Evolutionary conservation across 1,140 invertebrate species (phyloP).

Genomic region (Drosophila funebris): DNA sequence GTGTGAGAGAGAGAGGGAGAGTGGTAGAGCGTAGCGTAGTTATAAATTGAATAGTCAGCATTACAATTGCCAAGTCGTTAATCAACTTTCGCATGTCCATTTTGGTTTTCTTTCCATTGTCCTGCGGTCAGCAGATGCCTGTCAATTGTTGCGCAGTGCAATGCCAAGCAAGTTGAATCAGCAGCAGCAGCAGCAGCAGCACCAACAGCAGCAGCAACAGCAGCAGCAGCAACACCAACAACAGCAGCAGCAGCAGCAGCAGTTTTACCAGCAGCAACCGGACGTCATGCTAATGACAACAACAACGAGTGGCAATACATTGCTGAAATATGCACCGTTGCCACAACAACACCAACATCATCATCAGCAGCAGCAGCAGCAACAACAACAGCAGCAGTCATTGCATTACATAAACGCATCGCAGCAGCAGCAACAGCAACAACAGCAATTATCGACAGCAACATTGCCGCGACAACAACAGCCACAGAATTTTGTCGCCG

Average conservation of each 20-base stretch:
- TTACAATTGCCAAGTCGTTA: slow-evolving; percentile 71
- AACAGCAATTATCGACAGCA: slow-evolving; percentile 66
- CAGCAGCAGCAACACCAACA: slow-evolving; percentile 48
- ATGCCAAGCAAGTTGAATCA: slow-evolving; percentile 72
- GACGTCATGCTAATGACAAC: slow-evolving; percentile 83
- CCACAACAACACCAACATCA: slow-evolving; percentile 57
- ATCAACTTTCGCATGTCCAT: slow-evolving; percentile 58
- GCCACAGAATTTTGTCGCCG: slow-evolving; percentile 70
- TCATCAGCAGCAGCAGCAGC: slow-evolving; percentile 34
- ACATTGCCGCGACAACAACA: slow-evolving; percentile 68
- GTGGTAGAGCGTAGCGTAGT: too few relatives aligned
- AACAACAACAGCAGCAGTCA: slow-evolving; percentile 44
- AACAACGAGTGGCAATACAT: slow-evolving; percentile 62
- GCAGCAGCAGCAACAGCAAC: slow-evolving; percentile 44
- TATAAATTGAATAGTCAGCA: slow-evolving; percentile 64
- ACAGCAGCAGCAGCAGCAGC: slow-evolving; percentile 48
- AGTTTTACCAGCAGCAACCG: slow-evolving; percentile 58
- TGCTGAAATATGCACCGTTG: slow-evolving; percentile 76
- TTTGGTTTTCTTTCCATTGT: slow-evolving; percentile 46
- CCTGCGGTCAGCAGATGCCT: slow-evolving; percentile 75
- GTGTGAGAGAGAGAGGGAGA: background rate
- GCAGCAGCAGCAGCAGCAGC: slow-evolving; percentile 61
- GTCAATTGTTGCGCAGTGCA: slow-evolving; percentile 72
- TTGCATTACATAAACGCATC: slow-evolving; percentile 45
- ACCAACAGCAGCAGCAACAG: slow-evolving; percentile 46